Conservation (phyloP, 1,140 invertebrate species). For the Bicyclus anynana region DNA sequence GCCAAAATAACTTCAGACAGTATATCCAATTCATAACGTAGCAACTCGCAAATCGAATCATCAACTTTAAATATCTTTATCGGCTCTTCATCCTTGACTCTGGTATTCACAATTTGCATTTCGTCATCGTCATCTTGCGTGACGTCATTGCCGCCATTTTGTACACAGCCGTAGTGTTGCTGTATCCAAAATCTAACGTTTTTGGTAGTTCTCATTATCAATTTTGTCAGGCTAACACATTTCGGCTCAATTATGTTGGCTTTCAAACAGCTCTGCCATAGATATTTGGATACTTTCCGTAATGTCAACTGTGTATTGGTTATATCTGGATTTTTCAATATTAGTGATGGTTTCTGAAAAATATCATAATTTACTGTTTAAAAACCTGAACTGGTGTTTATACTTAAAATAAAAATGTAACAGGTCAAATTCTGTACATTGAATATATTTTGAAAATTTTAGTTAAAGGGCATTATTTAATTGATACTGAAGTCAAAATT, state of each 20-base stretch:
- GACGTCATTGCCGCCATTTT: conserved; percentile 22
- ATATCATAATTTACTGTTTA: conserved; percentile 13
- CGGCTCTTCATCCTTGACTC: background rate
- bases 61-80: conserved; percentile 40
- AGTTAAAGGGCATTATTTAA: too few relatives aligned
- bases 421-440: too few relatives aligned
- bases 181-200: conserved; percentile 51
- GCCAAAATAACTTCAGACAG: conserved; percentile 55
- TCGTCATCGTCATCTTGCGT: conserved; percentile 25
- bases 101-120: background rate
- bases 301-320: conserved; percentile 34
- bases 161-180: conserved; percentile 46
- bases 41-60: conserved; percentile 49
- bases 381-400: too few relatives aligned
- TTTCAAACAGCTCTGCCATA: conserved; percentile 51
- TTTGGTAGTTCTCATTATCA: conserved; percentile 44
- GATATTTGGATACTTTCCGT: conserved; percentile 48
- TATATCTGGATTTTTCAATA: conserved; percentile 41
- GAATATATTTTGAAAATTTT: too few relatives aligned
- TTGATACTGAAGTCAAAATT: too few relatives aligned
- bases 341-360: conserved; percentile 54
- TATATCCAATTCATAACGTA: conserved; percentile 49
- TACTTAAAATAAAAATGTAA: too few relatives aligned
- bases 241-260: conserved; percentile 57
- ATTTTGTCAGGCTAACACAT: conserved; percentile 55